phyloP scores from a whole-genome alignment of 2,113 vertebrate genomes.

The Boulengeromyrus knoepffleri region DNA sequence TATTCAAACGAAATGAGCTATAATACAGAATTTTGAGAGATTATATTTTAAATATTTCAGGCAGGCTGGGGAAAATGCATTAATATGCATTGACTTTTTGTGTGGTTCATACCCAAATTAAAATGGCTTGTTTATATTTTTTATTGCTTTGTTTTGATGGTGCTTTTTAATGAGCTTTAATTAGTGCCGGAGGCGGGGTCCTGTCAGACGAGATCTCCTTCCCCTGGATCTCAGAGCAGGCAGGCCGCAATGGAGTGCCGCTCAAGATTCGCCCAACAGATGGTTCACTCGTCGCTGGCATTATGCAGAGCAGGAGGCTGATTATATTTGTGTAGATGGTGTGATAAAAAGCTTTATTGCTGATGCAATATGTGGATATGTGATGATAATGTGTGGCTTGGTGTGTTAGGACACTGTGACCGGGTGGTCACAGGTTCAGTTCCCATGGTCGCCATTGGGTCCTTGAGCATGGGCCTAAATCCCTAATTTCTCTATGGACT shows the following conservation, averaged over 20 bases:
- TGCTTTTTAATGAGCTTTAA: constrained; percentile 24
- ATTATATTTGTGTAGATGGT: background rate
- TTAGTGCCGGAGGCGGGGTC: constrained; percentile 15
- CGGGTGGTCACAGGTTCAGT: background rate
- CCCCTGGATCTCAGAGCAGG: background rate
- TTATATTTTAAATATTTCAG: constrained; percentile 20
- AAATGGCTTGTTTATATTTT: constrained; percentile 20
- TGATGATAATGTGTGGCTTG: background rate
- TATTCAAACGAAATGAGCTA: constrained; percentile 17
- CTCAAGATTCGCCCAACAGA: background rate
- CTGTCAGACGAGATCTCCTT: constrained; percentile 1
- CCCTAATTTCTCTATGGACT: background rate
- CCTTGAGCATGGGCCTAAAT: background rate
- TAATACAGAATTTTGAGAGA: constrained; percentile 14
- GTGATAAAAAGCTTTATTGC: background rate
- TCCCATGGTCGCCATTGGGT: background rate
- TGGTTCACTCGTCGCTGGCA: background rate
- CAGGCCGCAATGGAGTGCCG: background rate
- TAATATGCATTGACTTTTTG: constrained; percentile 19
- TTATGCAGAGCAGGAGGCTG: background rate
- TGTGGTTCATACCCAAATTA: constrained; percentile 13
- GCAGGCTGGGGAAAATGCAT: constrained; percentile 3
- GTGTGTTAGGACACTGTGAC: background rate
- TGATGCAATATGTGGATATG: background rate
- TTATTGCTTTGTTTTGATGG: constrained; percentile 19